Conservation (phyloP, 1,140 invertebrate species). For the Zaprionus camerounensis region DNA sequence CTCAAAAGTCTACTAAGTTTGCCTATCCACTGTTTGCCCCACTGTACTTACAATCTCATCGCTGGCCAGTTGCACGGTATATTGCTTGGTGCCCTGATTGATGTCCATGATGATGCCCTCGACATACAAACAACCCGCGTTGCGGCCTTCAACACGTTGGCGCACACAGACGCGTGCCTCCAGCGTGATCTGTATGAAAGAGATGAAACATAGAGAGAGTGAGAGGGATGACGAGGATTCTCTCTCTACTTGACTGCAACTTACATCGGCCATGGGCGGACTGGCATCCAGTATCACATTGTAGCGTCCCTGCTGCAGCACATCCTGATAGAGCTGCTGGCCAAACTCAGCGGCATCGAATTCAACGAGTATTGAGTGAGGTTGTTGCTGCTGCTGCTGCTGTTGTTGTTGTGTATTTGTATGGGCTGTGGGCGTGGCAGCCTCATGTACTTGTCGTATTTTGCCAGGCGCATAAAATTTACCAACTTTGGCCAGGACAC, state of each 20-base stretch:
- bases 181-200: conserved; percentile 83
- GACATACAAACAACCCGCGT: conserved; percentile 88
- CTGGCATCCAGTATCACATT: conserved; percentile 97
- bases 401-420: neutral
- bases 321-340: conserved; percentile 87
- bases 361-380: conserved; percentile 89
- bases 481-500: conserved; percentile 93
- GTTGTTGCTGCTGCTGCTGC: neutral
- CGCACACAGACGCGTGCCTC: conserved; percentile 85
- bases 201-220: neutral
- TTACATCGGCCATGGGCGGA: conserved; percentile 88
- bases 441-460: conserved; percentile 85
- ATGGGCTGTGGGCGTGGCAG: conserved; percentile 61
- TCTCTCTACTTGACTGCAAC: conserved; percentile 9
- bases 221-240: neutral
- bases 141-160: conserved; percentile 72
- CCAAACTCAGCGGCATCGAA: conserved; percentile 88
- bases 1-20: too few relatives aligned
- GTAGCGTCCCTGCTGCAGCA: conserved; percentile 91
- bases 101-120: conserved; percentile 93
- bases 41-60: conserved; percentile 56
- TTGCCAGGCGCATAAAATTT: conserved; percentile 93
- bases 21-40: too few relatives aligned
- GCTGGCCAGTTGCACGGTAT: conserved; percentile 89
- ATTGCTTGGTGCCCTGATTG: conserved; percentile 89